phyloP scores from a whole-genome alignment of 1,140 invertebrate species.

The Drosophila sturtevanti region DNA sequence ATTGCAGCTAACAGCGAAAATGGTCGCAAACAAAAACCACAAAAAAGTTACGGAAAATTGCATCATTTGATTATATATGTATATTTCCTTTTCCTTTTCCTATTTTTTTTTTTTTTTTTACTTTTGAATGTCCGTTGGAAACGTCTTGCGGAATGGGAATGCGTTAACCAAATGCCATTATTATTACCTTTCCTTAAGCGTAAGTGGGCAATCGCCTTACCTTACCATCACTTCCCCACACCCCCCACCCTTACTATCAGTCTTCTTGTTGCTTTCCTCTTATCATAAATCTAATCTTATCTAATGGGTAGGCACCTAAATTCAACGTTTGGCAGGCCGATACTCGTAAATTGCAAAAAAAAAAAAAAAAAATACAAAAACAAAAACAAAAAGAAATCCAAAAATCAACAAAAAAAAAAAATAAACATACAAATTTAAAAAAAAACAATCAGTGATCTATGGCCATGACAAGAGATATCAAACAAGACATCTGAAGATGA shows the following conservation, averaged over 20 bases:
- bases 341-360: not conserved
- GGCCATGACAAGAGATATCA: constrained; percentile 33
- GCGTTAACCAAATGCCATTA: constrained; percentile 29
- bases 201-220: not conserved
- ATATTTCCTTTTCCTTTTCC: too few species aligned
- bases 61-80: too few species aligned
- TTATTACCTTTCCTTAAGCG: constrained; percentile 12
- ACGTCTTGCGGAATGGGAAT: constrained; percentile 26
- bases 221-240: not conserved
- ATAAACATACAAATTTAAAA: constrained; percentile 1
- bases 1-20: constrained; percentile 1
- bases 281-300: constrained; percentile 60
- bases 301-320: constrained; percentile 32
- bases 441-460: constrained; percentile 1
- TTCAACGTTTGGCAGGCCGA: constrained; percentile 26
- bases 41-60: not conserved
- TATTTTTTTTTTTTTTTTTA: too few species aligned
- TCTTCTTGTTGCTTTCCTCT: constrained; percentile 27
- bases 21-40: constrained; percentile 5
- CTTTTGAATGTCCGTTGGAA: constrained; percentile 1
- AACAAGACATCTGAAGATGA: constrained; percentile 21
- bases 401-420: not conserved
- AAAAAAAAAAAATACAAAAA: not conserved
- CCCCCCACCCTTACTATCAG: constrained; percentile 13
- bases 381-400: constrained; percentile 13